Evolutionary conservation across 2,888 invertebrate genomes (phyloP), one percentile per base, ranked within the genome.

Genomic region (Amphipoea oculea): DNA sequence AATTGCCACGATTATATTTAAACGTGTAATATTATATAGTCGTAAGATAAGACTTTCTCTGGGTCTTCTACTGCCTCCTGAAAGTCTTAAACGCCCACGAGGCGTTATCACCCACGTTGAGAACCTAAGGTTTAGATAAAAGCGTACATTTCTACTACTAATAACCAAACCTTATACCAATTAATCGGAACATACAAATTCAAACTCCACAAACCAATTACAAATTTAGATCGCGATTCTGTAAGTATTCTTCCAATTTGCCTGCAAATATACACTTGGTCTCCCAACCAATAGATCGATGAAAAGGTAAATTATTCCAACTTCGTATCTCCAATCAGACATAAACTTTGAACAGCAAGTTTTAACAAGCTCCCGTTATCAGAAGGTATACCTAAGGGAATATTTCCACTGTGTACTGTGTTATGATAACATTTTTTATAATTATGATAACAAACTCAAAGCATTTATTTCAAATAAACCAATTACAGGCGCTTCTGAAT

Each of bases 271-370:
- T 42, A 85, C 74, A 85, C 71, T 69, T 51, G 54, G 73, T 66
- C 23, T 67, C n/a, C 48, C 12, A 62, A 48, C 63, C 77, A 75
- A 85, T 77, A 85, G 85, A 75, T 80, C 80, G 75, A 77, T 75
- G 85, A 70, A 85, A 85, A 85, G 75, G 85, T 80, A 83, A 85
- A 85, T 85, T 85, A 83, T 83, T 77, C 83, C 29, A 83, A 85
- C 9, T 85, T 65, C 67, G 78, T 86, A 86, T 87, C 81, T 78
- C 62, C 76, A 84, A 81, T 87, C 86, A 80, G 82, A 77, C 67
- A 67, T 73, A 82, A 84, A 86, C 71, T 86, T 86, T n/a, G 78
- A 84, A 73, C 79, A 68, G 68, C 67, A 86, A 87, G 79, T 87
- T 87, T 78, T 87, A 83, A 86, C 86, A 86, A 87, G 87, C 69